Percentiles rank a stretch among this genome's conserved stretches.
phyloP scores from a whole-genome alignment of 2,113 vertebrate genomes.

The Mus spicilegus region DNA sequence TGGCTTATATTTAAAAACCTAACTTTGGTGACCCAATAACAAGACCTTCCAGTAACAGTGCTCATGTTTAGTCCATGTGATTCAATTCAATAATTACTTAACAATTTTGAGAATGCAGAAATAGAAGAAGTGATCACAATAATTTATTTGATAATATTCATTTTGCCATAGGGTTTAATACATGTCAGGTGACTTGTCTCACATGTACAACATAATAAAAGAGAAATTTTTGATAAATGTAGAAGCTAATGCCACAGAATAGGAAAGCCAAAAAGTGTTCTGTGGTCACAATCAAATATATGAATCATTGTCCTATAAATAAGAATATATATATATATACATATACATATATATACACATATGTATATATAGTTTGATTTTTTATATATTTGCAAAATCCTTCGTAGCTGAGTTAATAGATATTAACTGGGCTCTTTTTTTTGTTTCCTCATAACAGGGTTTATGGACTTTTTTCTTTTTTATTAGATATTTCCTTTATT shows the following conservation, averaged over 20 bases:
- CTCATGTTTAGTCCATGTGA: background rate
- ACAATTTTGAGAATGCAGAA: background rate
- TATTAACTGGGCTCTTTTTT: no score
- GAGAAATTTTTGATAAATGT: background rate
- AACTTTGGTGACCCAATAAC: slow-evolving; percentile 6
- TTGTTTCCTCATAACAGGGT: no score
- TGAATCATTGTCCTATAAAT: background rate
- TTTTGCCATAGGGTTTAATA: slow-evolving; percentile 17
- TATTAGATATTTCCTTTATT: no score
- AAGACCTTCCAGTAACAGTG: background rate
- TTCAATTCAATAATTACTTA: slow-evolving; percentile 31
- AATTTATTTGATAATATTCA: background rate
- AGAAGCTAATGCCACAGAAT: slow-evolving; percentile 40
- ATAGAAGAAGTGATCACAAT: slow-evolving; percentile 1
- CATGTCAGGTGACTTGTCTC: background rate
- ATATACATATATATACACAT: no score
- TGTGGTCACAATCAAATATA: slow-evolving; percentile 34
- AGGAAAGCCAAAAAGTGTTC: background rate
- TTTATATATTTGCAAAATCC: no score
- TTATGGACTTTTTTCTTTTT: no score
- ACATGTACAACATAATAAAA: background rate
- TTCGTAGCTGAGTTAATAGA: no score
- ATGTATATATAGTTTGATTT: no score
- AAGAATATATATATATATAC: background rate
- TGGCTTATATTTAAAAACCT: slow-evolving; percentile 34